phyloP scores from a whole-genome alignment of 2,113 vertebrate genomes.

The Syngnathus scovelli region DNA sequence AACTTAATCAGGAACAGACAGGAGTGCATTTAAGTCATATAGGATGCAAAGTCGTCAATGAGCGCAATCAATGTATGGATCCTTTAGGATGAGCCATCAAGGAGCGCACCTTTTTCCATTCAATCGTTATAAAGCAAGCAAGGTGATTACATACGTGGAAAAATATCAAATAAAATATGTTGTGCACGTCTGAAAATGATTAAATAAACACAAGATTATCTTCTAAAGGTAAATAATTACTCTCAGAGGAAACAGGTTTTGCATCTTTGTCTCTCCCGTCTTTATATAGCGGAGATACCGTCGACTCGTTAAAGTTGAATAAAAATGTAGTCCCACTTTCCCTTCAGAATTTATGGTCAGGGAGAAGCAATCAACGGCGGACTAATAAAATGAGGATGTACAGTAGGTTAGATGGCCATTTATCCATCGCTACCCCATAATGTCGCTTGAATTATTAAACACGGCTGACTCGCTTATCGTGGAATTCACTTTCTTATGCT shows the following conservation, averaged over 20 bases:
- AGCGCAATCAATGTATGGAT: slow-evolving; percentile 51
- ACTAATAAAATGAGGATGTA: slow-evolving; percentile 46
- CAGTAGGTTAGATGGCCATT: slow-evolving; percentile 30
- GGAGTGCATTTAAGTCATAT: slow-evolving; percentile 25
- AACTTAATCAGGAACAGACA: slow-evolving; percentile 37
- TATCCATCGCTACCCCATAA: slow-evolving; percentile 32
- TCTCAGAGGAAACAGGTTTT: slow-evolving; percentile 37
- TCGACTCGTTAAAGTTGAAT: slow-evolving; percentile 59
- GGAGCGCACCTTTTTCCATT: slow-evolving; percentile 21
- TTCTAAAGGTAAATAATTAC: slow-evolving; percentile 29
- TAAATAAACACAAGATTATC: slow-evolving; percentile 21
- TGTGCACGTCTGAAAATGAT: slow-evolving; percentile 6
- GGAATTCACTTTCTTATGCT: slow-evolving; percentile 12
- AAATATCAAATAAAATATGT: not conserved
- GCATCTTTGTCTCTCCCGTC: slow-evolving; percentile 26
- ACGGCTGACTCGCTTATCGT: slow-evolving; percentile 19
- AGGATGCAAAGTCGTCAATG: slow-evolving; percentile 50
- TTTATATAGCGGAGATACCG: slow-evolving; percentile 42
- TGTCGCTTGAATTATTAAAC: slow-evolving; percentile 51
- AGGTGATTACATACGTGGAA: slow-evolving; percentile 23
- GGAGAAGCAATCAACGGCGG: slow-evolving; percentile 35
- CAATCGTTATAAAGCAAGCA: slow-evolving; percentile 17
- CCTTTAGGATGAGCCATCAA: slow-evolving; percentile 31
- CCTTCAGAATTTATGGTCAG: slow-evolving; percentile 31
- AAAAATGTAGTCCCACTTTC: slow-evolving; percentile 38